Conservation (phyloP, 2,888 invertebrate genomes). For the Sisyra nigra region DNA sequence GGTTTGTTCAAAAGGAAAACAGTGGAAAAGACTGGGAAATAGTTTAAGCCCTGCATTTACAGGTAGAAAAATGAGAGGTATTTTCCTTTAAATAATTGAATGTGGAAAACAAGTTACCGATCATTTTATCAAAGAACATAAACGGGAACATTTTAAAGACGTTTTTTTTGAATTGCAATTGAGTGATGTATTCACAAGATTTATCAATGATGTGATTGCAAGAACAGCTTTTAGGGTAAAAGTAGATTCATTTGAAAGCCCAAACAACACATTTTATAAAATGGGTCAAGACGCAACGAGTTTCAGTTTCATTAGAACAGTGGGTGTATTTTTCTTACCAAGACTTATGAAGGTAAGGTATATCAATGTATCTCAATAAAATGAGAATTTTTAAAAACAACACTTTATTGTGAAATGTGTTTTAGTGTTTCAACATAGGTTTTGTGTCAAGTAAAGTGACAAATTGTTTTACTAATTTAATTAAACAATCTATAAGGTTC, state of each 20-base stretch:
- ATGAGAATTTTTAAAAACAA: too few relatives aligned
- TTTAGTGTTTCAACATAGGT: too few relatives aligned
- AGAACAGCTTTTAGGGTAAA: too few relatives aligned
- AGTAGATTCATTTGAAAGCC: conserved; percentile 5
- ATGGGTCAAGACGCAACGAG: neutral
- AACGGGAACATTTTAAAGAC: conserved; percentile 1
- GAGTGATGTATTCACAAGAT: too few relatives aligned
- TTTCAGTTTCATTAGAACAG: neutral
- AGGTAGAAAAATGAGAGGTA: conserved; percentile 9
- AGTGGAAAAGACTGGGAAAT: conserved; percentile 9
- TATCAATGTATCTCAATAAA: too few relatives aligned
- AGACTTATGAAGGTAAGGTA: neutral
- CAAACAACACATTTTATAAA: conserved; percentile 11
- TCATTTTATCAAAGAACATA: conserved; percentile 4
- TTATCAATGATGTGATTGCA: too few relatives aligned
- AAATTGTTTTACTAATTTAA: too few relatives aligned
- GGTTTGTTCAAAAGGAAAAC: conserved; percentile 8
- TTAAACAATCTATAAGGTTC: too few relatives aligned
- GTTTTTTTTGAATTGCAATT: too few relatives aligned
- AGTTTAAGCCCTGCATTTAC: conserved; percentile 10
- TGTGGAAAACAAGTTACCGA: conserved; percentile 5
- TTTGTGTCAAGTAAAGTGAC: too few relatives aligned
- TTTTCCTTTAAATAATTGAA: conserved; percentile 8
- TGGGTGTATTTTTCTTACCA: neutral
- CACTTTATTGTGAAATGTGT: too few relatives aligned